Base-by-base conservation (phyloP, 2,888 invertebrate species). In the Mimumesa dahlbomi region DNA sequence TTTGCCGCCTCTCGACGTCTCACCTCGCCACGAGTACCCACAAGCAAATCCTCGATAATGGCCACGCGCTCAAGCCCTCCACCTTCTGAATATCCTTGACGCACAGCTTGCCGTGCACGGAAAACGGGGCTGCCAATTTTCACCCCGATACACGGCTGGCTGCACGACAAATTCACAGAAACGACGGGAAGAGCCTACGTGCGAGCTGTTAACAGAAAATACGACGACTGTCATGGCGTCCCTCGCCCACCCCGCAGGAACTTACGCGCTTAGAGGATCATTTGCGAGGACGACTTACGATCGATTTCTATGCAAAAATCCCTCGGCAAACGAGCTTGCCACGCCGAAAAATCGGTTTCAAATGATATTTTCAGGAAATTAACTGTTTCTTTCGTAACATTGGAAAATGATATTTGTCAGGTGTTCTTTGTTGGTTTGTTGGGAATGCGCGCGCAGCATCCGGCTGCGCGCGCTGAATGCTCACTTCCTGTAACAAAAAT, bases 161-260 rank as follows among this genome's bases (percentile, higher is more conserved):
- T 53, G 42, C 68, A 53, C 69, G 62, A 67, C n/a, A 74, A 67
- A 72, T 81, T 74, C 70, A 69, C 72, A 43, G 71, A 65, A 82
- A 80, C 71, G 64, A 53, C 46, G 64, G 68, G 54, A 67, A 66
- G 62, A 71, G 61, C 62, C 42, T 79, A 73, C 74, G 76, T 73
- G 73, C 81, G 77, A 77, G 77, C 81, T 73, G 82, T 80, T 83
- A 76, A 85, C 82, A 72, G 83, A 84, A 84, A 84, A 85, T 85
- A 84, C 81, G 79, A 77, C 63, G 75, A 86, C 85, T 85, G 87
- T 87, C 86, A 86, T 85, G 86, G 86, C 85, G 85, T 80, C 79
- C 79, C 81, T 82, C 82, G 78, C 80, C 83, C 83, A 81, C 83
- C 81, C 81, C 77, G 81, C 82, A 75, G 76, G 73, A 76, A 78